Percentiles rank a stretch among this genome's conserved stretches.
Evolutionary conservation across 2,888 invertebrate genomes (phyloP).

Genomic region (Invenusta paracnida): DNA sequence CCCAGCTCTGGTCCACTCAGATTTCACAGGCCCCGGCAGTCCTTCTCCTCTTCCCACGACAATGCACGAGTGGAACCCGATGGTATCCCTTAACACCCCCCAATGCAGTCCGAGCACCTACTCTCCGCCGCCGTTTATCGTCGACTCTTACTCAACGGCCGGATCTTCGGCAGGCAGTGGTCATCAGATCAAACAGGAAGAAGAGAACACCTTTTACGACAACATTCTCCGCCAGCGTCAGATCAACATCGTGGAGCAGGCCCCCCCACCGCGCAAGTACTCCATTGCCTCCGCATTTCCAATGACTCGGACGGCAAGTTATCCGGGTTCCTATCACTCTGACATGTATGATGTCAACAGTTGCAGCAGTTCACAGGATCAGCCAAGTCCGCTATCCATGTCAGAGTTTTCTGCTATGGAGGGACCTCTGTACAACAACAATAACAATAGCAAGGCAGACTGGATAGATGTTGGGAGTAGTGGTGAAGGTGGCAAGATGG

Average conservation of each 20-base stretch:
- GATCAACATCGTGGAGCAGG: neutral
- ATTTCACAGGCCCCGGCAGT: neutral
- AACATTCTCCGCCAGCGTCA: conserved; percentile 12
- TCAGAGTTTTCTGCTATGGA: neutral
- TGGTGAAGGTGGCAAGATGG: neutral
- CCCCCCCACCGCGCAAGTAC: neutral
- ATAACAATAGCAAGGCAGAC: neutral
- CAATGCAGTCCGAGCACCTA: conserved; percentile 7
- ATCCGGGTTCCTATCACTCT: neutral
- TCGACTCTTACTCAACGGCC: neutral
- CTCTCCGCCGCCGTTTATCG: neutral
- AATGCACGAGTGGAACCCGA: neutral
- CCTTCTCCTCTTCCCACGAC: neutral
- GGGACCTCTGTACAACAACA: too few species aligned
- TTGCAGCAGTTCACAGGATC: neutral
- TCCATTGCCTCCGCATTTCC: neutral
- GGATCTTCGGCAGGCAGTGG: too few species aligned
- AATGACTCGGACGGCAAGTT: neutral
- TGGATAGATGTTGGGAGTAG: neutral
- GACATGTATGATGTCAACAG: neutral
- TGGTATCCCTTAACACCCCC: neutral
- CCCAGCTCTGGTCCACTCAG: neutral
- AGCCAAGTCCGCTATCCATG: neutral
- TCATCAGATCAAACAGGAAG: neutral
- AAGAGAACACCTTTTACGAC: neutral